phyloP scores from a whole-genome alignment of 2,888 invertebrate genomes.

The Iphiclides podalirius region DNA sequence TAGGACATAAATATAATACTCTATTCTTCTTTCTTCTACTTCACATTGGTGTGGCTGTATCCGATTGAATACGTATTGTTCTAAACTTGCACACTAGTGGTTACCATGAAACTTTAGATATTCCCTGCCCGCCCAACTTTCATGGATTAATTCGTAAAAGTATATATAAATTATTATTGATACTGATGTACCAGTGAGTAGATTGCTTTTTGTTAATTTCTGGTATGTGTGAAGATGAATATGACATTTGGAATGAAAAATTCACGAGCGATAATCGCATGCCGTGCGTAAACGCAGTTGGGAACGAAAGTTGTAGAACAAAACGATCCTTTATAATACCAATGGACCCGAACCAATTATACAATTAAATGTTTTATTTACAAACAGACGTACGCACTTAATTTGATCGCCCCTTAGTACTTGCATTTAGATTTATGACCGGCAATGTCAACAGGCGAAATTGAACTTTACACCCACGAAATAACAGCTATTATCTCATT shows the following conservation, averaged over 20 bases:
- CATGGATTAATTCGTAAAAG: too few relatives aligned
- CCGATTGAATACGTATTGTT: too few relatives aligned
- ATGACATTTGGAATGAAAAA: conserved; percentile 8
- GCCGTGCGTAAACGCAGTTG: not conserved
- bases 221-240: too few relatives aligned
- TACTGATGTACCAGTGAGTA: too few relatives aligned
- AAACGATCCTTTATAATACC: conserved; percentile 11
- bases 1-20: too few relatives aligned
- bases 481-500: not conserved
- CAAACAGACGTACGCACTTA: conserved; percentile 24
- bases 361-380: conserved; percentile 34
- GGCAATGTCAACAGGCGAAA: not conserved
- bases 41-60: too few relatives aligned
- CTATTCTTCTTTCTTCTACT: too few relatives aligned
- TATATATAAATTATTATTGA: too few relatives aligned
- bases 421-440: conserved; percentile 12
- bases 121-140: too few relatives aligned
- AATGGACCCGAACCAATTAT: conserved; percentile 29
- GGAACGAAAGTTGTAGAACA: conserved; percentile 6
- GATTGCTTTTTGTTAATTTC: too few relatives aligned
- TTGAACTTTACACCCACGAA: not conserved
- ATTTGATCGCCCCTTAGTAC: conserved; percentile 26
- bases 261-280: not conserved
- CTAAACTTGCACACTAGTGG: too few relatives aligned
- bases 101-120: too few relatives aligned